Evolutionary conservation across 1,140 invertebrate genomes (phyloP), one percentile per base, ranked within the genome.

Genomic region (Drosophila nebulosa): DNA sequence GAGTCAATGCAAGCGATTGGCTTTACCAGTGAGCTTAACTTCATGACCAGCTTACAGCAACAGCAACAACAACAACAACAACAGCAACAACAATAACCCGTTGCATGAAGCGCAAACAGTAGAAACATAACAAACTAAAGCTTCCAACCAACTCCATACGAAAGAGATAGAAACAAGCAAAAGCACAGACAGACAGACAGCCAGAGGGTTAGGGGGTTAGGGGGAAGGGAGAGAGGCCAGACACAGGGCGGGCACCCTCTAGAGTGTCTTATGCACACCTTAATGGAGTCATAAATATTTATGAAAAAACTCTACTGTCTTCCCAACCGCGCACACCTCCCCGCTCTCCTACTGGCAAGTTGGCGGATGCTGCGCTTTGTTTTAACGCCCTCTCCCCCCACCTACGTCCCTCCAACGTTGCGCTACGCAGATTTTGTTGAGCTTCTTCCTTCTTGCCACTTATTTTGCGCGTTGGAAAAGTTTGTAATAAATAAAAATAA

Each of bases 201-300:
- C 7, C 16, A 5, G n/a, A n/a, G n/a, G n/a, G n/a, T n/a, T n/a
- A n/a, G n/a, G n/a, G n/a, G n/a, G n/a, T n/a, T n/a, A 53, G 4
- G 16, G 18, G 26, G 64, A 12, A 30, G 16, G 12, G 56, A 35
- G n/a, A 53, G 21, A 57, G 35, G 55, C 39, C 71, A 22, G 52
- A 52, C 63, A 60, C 10, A 32, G 30, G 30, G 61, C 64, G n/a
- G n/a, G 66, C 64, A 85, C 68, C 79, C 83, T 76, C 84, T 66
- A 77, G 84, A 88, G 84, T 88, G 83, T 88, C 83, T 88, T 88
- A 88, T 89, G 81, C 80, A 89, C 86, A 89, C 86, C 86, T 89
- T 89, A 89, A 89, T 89, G 86, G 80, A 89, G 86, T 89, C 86
- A 89, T 89, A 89, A 89, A 89, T 89, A 89, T 89, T 89, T 89